These are phyloP conservation scores for Virgularia gustaviana DNA, from an alignment of 92 coral and sea anemone genomes.

Conservation along the genomic window DNA sequence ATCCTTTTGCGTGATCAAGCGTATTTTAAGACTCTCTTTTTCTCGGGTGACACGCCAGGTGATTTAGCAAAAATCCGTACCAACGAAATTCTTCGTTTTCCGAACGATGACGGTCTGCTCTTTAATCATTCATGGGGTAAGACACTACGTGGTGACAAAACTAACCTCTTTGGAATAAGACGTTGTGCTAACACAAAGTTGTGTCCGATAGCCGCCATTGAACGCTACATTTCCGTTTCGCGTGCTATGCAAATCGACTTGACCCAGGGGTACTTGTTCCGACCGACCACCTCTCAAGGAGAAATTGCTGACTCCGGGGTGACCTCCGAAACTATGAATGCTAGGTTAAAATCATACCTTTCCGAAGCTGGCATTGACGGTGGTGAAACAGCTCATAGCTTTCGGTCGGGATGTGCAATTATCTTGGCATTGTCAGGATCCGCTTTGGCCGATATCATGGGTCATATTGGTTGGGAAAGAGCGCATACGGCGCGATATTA, in stretches of 20 bases:
- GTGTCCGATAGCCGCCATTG: constrained; percentile 37
- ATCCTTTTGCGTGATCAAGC: constrained; percentile 13
- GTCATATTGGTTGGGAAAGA: constrained; percentile 59
- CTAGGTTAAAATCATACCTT: constrained; percentile 25
- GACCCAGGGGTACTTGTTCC: constrained; percentile 40
- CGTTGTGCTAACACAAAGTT: constrained; percentile 32
- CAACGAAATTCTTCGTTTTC: no score
- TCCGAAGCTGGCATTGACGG: constrained; percentile 38
- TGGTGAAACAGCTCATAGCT: constrained; percentile 51
- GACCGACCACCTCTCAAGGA: constrained; percentile 31
- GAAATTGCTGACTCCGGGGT: constrained; percentile 9
- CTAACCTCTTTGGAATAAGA: constrained; percentile 32
- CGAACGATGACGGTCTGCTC: constrained; percentile 52
- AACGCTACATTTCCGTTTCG: constrained; percentile 32
- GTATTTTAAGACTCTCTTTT: constrained; percentile 46
- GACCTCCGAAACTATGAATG: constrained; percentile 34
- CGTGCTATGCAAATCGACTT: constrained; percentile 44
- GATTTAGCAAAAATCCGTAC: constrained; percentile 48
- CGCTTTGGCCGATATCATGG: no score
- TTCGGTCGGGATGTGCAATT: constrained; percentile 50
- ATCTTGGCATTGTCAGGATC: constrained; percentile 49
- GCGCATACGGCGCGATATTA: constrained; percentile 55
- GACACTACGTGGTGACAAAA: constrained; percentile 40
- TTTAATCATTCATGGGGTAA: constrained; percentile 55
- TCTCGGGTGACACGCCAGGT: constrained; percentile 52